Evolutionary conservation across 64 coral and sea anemone genomes (phyloP), one percentile per base, ranked within the genome.

Genomic region (Pocillopora verrucosa): DNA sequence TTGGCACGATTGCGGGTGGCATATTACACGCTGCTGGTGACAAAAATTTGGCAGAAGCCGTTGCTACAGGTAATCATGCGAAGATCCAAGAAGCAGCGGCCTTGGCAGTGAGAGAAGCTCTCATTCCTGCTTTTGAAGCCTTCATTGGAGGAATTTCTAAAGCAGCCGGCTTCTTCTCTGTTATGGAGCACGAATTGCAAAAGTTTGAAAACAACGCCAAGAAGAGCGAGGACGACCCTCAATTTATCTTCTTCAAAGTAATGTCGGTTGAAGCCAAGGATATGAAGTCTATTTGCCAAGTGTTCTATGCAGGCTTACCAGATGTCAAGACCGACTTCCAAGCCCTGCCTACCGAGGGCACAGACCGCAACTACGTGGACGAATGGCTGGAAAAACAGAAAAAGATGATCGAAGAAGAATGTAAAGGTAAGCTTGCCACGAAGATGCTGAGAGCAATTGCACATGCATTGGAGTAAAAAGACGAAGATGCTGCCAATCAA

Each of bases 141-240:
- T 80, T 92, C 34, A 88, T 92, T 60, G 30, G 80, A 2, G 83
- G 85, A 17, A 16, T 92, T 12, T 61, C 0, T 14, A 61, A 41
- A 36, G 91, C 76, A 73, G 91, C 91, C 16, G 78, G 87, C 26
- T 94, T 89, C 17, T 89, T 94, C 80, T 76, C 78, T 4, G 58
- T 88, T 16, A 81, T 93, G 67, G 78, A 88, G 82, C 13, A 88
- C 0, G 86, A 93, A 2, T 58, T 94, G n/a, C 58, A 34, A 12
- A 77, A 72, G 69, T 85, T 89, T 84, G 80, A 83, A 76, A 30
- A 17, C n/a, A 70, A 36, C 76, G 92, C 34, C 20, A 61, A 79
- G 19, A 67, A 92, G 58, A 11, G 15, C 73, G 6, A 10, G 19
- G 84, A 75, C 36, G 16, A 79, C 6, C 86, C 80, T 34, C 89